Conservation (phyloP, 2,888 invertebrate genomes). For the Eueremaeus valkanovi region DNA sequence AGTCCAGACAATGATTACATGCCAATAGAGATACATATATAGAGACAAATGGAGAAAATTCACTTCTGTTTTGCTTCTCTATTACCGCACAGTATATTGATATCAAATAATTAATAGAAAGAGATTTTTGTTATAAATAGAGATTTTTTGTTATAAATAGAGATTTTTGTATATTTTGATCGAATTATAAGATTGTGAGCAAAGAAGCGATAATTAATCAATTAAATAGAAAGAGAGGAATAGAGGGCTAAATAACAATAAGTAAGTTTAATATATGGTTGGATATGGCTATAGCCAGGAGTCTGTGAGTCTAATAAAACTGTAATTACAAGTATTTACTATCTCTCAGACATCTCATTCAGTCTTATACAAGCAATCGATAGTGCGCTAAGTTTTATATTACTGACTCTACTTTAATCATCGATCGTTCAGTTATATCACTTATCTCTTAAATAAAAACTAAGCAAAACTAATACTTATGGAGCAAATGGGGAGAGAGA, state of each 20-base stretch:
- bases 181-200: not conserved
- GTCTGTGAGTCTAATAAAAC: slow-evolving; percentile 15
- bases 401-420: slow-evolving; percentile 24
- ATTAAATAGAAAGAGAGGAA: slow-evolving; percentile 1
- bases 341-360: slow-evolving; percentile 27
- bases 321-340: slow-evolving; percentile 35
- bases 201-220: slow-evolving; percentile 9
- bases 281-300: not conserved
- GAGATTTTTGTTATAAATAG: not conserved
- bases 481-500: not conserved
- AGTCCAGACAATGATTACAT: no score
- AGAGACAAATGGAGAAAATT: no score
- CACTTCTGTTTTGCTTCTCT: no score
- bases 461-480: slow-evolving; percentile 9
- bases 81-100: no score
- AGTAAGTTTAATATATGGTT: slow-evolving; percentile 17
- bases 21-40: no score
- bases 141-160: not conserved
- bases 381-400: slow-evolving; percentile 24
- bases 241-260: slow-evolving; percentile 4
- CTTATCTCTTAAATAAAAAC: slow-evolving; percentile 18
- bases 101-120: not conserved
- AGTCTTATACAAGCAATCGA: slow-evolving; percentile 1
- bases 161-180: slow-evolving; percentile 19
- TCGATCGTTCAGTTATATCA: slow-evolving; percentile 23